Base-by-base conservation (phyloP, 2,113 vertebrate genomes). In the Otus sunia region DNA sequence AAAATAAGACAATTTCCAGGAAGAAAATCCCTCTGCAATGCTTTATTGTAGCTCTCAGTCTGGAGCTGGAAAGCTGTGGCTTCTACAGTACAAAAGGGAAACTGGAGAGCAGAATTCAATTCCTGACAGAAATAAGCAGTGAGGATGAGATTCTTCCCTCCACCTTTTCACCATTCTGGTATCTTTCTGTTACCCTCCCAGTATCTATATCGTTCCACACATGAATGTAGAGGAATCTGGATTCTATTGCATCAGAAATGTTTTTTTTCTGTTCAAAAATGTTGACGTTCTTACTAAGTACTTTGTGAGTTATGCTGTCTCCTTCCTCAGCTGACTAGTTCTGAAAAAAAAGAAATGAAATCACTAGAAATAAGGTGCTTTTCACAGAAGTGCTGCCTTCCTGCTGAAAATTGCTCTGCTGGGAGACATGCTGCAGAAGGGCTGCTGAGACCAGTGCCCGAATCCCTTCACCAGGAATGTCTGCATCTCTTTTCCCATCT, bases 1-100 rank as follows among this genome's bases (percentile, higher is more conserved):
- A 91, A 95, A 91, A 91, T 13, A 60, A 16, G 78, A 77, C 8
- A 18, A 84, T 94, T 90, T 94, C 75, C 76, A 91, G 88, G 82
- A 86, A 96, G 93, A 74, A 78, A 88, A 88, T 58, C 85, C 34
- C 60, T 96, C 79, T 60, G 39, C 60, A 72, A 49, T 27, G 56
- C 47, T 89, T 89, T 89, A 47, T 21, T 22, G 36, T 67, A 77
- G 74, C 88, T 88, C 76, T 87, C 81, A 96, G 74, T 49, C 39
- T 45, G 30, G 43, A 88, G 56, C 18, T 84, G 86, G n/a, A 36
- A 84, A 91, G 21, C 2, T 52, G 30, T 73, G 68, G 34, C 43
- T 90, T 67, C 83, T 68, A 47, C 39, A 71, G 75, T 11, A n/a
- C 41, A 71, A 88, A 76, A 53, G 43, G 52, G 23, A 88, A 83